Conservation (phyloP, 2,888 invertebrate species). For the Eupithecia abbreviata region DNA sequence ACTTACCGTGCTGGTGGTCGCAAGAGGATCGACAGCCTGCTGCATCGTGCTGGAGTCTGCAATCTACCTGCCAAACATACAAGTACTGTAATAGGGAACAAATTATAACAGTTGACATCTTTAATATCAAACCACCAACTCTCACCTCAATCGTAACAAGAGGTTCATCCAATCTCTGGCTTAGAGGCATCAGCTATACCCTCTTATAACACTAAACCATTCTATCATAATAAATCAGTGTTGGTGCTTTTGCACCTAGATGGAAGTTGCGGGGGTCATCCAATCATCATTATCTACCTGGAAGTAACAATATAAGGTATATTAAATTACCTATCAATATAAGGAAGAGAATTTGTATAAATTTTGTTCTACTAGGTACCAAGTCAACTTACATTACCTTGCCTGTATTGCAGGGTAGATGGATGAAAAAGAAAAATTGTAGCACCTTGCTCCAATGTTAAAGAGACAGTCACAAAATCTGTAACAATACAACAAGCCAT, state of each 20-base stretch:
- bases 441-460: slow-evolving; percentile 35
- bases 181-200: slow-evolving; percentile 84
- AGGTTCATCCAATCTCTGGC: slow-evolving; percentile 83
- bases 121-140: slow-evolving; percentile 47
- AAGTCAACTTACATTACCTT: slow-evolving; percentile 27
- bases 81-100: slow-evolving; percentile 62
- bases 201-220: slow-evolving; percentile 78
- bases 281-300: slow-evolving; percentile 74
- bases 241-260: slow-evolving; percentile 78
- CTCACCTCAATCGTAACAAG: slow-evolving; percentile 84
- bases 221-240: slow-evolving; percentile 78
- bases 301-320: slow-evolving; percentile 47
- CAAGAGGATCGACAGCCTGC: slow-evolving; percentile 83
- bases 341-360: not conserved
- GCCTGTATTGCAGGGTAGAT: slow-evolving; percentile 36
- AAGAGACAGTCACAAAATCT: slow-evolving; percentile 28
- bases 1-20: slow-evolving; percentile 81
- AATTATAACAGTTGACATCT: slow-evolving; percentile 26
- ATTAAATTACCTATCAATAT: not conserved
- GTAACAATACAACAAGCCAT: slow-evolving; percentile 26
- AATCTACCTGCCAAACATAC: slow-evolving; percentile 82
- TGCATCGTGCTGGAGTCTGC: slow-evolving; percentile 85
- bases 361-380: not conserved
- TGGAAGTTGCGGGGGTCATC: slow-evolving; percentile 67
- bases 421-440: slow-evolving; percentile 23